These are phyloP conservation scores for pig (Sus scrofa) DNA, from an alignment of 2,113 vertebrate genomes.

Conservation along the genomic window T2T-Sscrofa CM000814.6:140276501-140277000, in stretches of 20 bases:
- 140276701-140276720: not conserved
- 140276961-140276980: constrained; percentile 93
- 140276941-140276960: constrained; percentile 89
- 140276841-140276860: not conserved
- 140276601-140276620: too few relatives aligned
- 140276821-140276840: not conserved
- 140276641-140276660: not conserved
- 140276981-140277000: constrained; percentile 96
- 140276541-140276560: not conserved
- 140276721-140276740: not conserved
- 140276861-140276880: not conserved
- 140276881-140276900: not conserved
- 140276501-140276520: fast-evolving
- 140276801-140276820: not conserved
- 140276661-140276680: not conserved
- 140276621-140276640: not conserved
- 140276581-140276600: not conserved
- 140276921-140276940: not conserved
- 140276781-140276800: too few relatives aligned
- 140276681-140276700: not conserved
- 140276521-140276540: too few relatives aligned
- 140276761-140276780: fast-evolving
- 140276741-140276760: not conserved
- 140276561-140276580: not conserved
- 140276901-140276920: not conserved